Conservation (phyloP, 2,797 vertebrate genomes). For the Scyliorhinus canicula region DNA sequence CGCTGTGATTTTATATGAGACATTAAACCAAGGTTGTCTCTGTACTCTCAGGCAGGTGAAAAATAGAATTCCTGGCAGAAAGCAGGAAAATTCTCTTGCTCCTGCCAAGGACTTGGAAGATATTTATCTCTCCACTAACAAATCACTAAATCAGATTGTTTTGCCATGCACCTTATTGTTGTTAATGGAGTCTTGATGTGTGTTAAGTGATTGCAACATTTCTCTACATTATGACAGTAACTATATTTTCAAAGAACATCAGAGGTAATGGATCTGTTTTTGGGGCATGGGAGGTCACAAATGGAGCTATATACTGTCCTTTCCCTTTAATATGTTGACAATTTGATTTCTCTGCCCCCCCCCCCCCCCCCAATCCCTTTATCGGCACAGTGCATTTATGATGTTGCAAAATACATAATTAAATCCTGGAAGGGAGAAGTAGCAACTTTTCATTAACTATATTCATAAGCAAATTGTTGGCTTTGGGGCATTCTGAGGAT, state of each 20-base stretch:
- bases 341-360: neutral
- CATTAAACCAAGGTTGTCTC: neutral
- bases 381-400: neutral
- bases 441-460: neutral
- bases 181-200: neutral
- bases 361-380: neutral
- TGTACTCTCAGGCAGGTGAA: neutral
- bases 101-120: neutral
- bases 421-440: neutral
- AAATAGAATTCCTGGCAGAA: neutral
- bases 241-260: neutral
- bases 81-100: neutral
- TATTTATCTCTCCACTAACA: neutral
- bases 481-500: neutral
- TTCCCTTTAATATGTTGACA: neutral
- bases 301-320: neutral
- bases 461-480: neutral
- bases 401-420: neutral
- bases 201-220: neutral
- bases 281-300: neutral
- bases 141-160: neutral
- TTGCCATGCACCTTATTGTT: neutral
- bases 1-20: neutral
- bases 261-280: neutral
- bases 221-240: neutral